phyloP scores from a whole-genome alignment of 2,797 vertebrate genomes.

The Betta splendens region DNA sequence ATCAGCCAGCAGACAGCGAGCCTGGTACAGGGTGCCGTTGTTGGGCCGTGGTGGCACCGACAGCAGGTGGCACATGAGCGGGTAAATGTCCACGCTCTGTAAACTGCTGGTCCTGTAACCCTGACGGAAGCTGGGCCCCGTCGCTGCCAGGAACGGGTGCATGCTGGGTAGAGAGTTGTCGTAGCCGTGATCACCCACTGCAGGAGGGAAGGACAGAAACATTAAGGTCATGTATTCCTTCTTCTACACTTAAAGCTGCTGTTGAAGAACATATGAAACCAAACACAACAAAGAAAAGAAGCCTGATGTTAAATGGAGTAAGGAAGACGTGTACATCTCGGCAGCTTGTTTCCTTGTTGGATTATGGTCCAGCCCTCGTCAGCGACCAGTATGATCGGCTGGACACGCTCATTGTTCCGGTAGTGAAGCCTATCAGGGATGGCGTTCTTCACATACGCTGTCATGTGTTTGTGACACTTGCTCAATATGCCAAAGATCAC shows the following conservation, averaged over 20 bases:
- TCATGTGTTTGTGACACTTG: constrained; percentile 84
- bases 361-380: constrained; percentile 97
- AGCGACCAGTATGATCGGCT: constrained; percentile 90
- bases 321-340: constrained; percentile 67
- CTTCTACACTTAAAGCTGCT: too few relatives aligned
- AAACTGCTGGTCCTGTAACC: constrained; percentile 75
- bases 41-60: constrained; percentile 83
- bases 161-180: constrained; percentile 91
- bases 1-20: constrained; percentile 82
- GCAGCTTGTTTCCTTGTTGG: constrained; percentile 67
- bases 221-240: background rate
- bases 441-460: constrained; percentile 86
- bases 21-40: constrained; percentile 86
- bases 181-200: constrained; percentile 97
- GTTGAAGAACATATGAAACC: background rate
- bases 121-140: constrained; percentile 87
- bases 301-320: background rate
- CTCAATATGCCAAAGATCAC: constrained; percentile 79
- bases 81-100: constrained; percentile 91
- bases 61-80: constrained; percentile 93
- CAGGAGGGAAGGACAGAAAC: constrained; percentile 10
- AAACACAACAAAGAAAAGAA: background rate
- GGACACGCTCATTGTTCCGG: constrained; percentile 84
- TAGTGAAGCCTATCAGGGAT: constrained; percentile 93
- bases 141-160: constrained; percentile 93